Conservation (phyloP, 1,140 invertebrate species). For the Eriosoma lanigerum region DNA sequence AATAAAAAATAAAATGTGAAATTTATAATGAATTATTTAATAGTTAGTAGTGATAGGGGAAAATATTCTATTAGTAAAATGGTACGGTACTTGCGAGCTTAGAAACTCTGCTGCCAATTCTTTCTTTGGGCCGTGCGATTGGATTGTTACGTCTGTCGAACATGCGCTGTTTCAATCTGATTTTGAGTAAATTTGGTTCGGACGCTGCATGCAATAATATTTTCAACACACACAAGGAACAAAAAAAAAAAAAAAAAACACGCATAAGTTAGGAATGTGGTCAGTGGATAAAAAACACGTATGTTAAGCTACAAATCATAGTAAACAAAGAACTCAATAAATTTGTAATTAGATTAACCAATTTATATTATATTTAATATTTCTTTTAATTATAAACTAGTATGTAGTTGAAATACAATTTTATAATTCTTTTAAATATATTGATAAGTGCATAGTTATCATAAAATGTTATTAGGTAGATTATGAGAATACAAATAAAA, state of each 20-base stretch:
- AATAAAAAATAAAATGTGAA: constrained; percentile 43
- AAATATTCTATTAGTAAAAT: constrained; percentile 21
- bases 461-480: too few relatives aligned
- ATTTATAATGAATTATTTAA: background rate
- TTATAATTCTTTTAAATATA: too few relatives aligned
- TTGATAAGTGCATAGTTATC: too few relatives aligned
- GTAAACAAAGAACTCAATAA: background rate
- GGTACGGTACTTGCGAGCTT: constrained; percentile 70
- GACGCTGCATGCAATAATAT: constrained; percentile 72
- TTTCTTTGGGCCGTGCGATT: constrained; percentile 76
- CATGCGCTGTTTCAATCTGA: constrained; percentile 92
- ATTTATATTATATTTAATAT: constrained; percentile 17
- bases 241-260: constrained; percentile 39
- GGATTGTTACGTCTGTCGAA: constrained; percentile 86
- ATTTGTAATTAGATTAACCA: background rate
- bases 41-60: constrained; percentile 50
- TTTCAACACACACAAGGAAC: constrained; percentile 49
- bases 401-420: too few relatives aligned
- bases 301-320: constrained; percentile 16
- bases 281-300: constrained; percentile 39
- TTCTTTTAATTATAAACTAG: too few relatives aligned
- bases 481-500: too few relatives aligned
- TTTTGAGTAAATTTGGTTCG: constrained; percentile 95
- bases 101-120: constrained; percentile 74
- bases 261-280: constrained; percentile 41